Base-by-base conservation (phyloP, 2,888 invertebrate species). In the Hirtodrosophila confusa region DNA sequence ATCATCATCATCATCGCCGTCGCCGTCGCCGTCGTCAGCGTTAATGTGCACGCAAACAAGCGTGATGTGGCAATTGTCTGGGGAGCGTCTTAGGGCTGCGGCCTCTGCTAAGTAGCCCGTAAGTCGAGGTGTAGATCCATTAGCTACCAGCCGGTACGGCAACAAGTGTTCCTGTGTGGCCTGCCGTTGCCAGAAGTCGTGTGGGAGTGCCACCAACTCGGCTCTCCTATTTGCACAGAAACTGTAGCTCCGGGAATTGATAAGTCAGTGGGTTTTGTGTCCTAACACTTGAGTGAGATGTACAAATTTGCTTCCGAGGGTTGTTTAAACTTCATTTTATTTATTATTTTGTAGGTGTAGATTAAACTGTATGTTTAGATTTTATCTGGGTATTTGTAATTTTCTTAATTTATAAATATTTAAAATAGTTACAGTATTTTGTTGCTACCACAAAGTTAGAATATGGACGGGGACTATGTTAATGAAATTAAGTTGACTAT, bases 31-130 rank as follows among this genome's bases (percentile, higher is more conserved):
- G 70, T 56, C 79, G 78, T 58, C 72, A 33, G 64, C 80, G 86
- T 83, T 84, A 85, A 88, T 85, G 84, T 87, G 85, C 78, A 63
- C 58, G 87, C 85, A 85, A 85, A 85, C 85, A 85, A 88, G 87
- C 87, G 83, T 88, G 87, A 84, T 84, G 69, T 76, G 78, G 82
- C 87, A 88, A 86, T 86, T 83, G 86, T 86, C 83, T 83, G 76
- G 74, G 74, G 77, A 75, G 63, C 53, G 55, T 54, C 49, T 48
- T 45, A 62, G 53, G 50, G 47, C 40, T 45, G 40, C 53, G 44
- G 33, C 60, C 43, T 69, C 50, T 54, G 41, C 61, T 76, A 80
- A 84, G 80, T 70, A 80, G 86, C 74, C 74, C 57, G 44, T 66
- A 58, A 60, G 64, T 63, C 70, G 74, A 80, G 82, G 87, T 85